Percentiles rank a stretch among this genome's conserved stretches.
Evolutionary conservation across 2,797 vertebrate species (phyloP).

Genomic region (Microtus agrestis): DNA sequence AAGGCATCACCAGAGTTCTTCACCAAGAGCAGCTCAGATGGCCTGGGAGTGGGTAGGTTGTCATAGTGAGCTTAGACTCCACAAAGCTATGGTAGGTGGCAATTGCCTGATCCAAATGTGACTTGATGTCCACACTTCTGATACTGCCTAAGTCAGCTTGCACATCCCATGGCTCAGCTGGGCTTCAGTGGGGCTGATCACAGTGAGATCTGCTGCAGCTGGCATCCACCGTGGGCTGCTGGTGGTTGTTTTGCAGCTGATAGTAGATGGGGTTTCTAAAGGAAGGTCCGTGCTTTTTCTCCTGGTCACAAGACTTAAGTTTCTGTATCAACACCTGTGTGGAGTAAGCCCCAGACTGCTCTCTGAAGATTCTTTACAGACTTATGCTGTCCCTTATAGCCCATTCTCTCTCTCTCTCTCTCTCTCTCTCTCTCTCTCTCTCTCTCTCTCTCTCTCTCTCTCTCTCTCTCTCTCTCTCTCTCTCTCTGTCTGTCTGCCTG

Average conservation of each 20-base stretch:
- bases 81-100: neutral
- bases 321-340: neutral
- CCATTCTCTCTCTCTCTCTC: too few relatives aligned
- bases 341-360: neutral
- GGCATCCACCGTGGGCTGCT: conserved; percentile 84
- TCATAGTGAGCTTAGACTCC: neutral
- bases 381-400: neutral
- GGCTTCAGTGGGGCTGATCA: neutral
- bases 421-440: too few relatives aligned
- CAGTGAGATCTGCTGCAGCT: conserved; percentile 85
- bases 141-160: neutral
- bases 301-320: neutral
- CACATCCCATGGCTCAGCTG: neutral
- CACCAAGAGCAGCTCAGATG: neutral
- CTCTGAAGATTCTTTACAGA: neutral
- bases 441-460: too few relatives aligned
- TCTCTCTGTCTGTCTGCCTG: fast-evolving
- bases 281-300: neutral
- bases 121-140: neutral
- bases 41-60: neutral
- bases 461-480: too few relatives aligned
- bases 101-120: neutral
- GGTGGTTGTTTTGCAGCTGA: neutral
- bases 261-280: neutral
- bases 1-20: neutral